Evolutionary conservation across 2,113 vertebrate species (phyloP), one percentile per base, ranked within the genome.

Genomic region (Epinephelus moara): DNA sequence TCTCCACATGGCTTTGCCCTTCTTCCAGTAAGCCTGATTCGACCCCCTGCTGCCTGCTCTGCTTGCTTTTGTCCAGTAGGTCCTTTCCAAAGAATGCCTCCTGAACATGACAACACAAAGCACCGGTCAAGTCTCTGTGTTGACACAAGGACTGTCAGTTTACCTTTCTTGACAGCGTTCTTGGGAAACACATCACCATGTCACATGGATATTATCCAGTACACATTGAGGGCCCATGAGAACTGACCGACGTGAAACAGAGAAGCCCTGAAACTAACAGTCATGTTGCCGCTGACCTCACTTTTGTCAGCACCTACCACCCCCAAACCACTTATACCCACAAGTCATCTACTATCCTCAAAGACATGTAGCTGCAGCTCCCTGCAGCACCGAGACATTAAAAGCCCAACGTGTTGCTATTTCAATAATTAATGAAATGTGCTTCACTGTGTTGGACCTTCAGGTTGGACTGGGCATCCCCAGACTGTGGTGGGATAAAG

Each of bases 1-100:
- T 96, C 10, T 96, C 92, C 56, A 95, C 93, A 21, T 94, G 94
- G 91, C 95, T 81, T 8, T 95, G 92, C 75, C 97, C 97, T 81
- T 98, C 97, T 74, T 97, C 95, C 7, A 95, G 70, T 33, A 96
- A 75, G 55, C 97, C 93, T 45, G 95, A 92, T 75, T 97, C 96
- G 14, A 94, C 94, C 81, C 93, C 96, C 78, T 95, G 94, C 85
- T 95, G 95, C 78, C 97, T 96, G 91, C 56, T 97, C 89, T 99
- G 98, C 91, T 97, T 97, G 85, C 97, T 99, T 87, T 97, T 98
- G 92, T 99, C 97, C 80, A 99, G 93, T 17, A 99, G 94, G 85
- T 98, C 97, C 91, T 98, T 99, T 85, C 98, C 98, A 94, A 99
- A 99, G 94, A 99, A 99, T 25, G 98, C 98, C 93, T 99, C 98